Percentiles rank a stretch among this genome's conserved stretches.
phyloP scores from a whole-genome alignment of 2,797 vertebrate species.

The Scolopax rusticola region DNA sequence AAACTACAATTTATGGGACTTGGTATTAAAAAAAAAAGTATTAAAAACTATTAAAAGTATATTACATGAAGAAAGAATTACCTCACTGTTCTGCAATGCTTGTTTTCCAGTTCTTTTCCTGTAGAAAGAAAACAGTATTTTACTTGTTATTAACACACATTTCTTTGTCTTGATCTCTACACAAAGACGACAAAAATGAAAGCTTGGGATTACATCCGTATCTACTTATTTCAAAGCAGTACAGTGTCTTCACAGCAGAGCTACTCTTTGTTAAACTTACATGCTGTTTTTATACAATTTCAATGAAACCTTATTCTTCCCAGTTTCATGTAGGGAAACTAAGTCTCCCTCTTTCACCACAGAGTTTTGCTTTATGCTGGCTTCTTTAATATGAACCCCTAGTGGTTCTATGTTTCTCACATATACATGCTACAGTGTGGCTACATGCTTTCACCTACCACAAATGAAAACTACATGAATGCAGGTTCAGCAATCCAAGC shows the following conservation, averaged over 20 bases:
- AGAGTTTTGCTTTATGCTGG: not conserved
- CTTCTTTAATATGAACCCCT: not conserved
- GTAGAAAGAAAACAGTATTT: conserved; percentile 49
- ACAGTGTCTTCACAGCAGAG: not conserved
- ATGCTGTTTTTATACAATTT: not conserved
- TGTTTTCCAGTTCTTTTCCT: conserved; percentile 84
- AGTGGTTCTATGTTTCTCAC: not conserved
- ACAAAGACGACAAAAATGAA: not conserved
- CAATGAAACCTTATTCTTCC: not conserved
- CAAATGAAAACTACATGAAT: not conserved
- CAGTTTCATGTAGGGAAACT: not conserved
- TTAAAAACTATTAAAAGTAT: not conserved
- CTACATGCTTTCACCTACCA: not conserved
- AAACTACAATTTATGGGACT: not conserved
- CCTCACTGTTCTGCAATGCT: conserved; percentile 83
- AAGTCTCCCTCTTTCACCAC: not conserved
- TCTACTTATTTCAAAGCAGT: not conserved
- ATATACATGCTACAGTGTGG: not conserved
- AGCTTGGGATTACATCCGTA: not conserved
- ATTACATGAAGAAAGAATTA: conserved; percentile 68
- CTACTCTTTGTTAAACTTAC: not conserved
- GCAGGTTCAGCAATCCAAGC: not conserved
- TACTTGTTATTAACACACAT: not conserved
- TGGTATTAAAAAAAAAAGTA: not conserved
- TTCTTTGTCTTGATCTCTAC: not conserved